Evolutionary conservation across 2,888 invertebrate species (phyloP), one percentile per base, ranked within the genome.

Genomic region (Ichneumoninae sp.): DNA sequence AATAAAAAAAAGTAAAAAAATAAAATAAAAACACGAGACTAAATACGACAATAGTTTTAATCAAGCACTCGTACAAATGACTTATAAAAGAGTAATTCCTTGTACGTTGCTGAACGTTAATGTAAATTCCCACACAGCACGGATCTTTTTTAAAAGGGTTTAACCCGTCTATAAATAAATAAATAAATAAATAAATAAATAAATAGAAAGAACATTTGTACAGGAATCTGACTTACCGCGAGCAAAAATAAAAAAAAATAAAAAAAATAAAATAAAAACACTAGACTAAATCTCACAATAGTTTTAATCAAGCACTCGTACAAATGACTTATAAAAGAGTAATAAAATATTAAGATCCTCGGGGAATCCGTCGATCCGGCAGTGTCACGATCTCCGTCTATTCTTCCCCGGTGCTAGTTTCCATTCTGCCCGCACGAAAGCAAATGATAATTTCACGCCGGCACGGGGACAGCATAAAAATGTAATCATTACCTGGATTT

Each of bases 401-500:
- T 10, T 75, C 60, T 33, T 60, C 77, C 19, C 26, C 57, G 13
- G 52, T 76, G 6, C 69, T 63, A n/a, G 80, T 83, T 70, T 19
- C 76, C 40, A 63, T 52, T 75, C 65, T 65, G 30, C 13, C 16
- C 70, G 36, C 26, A 44, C 26, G 26, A 30, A 22, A 52, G 7
- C 8, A 44, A 63, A 63, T 63, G 16, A 30, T 63, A 16, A 30
- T 30, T 16, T 33, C 30, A 13, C 26, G 13, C 10, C 5, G 3
- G 26, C 26, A 33, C 63, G 30, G 0, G 13, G 63, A 6, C 5
- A 33, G 16, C 30, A 16, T 16, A 76, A 22, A 57, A 77, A 54
- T 54, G 2, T 73, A 60, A 16, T 6, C 52, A 19, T 83, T 87
- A 87, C 79, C 87, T 86, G 3, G 75, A 75, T 75, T 87, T 85